Conservation (phyloP, 1,140 invertebrate genomes). For the Euglossa dilemma region DNA sequence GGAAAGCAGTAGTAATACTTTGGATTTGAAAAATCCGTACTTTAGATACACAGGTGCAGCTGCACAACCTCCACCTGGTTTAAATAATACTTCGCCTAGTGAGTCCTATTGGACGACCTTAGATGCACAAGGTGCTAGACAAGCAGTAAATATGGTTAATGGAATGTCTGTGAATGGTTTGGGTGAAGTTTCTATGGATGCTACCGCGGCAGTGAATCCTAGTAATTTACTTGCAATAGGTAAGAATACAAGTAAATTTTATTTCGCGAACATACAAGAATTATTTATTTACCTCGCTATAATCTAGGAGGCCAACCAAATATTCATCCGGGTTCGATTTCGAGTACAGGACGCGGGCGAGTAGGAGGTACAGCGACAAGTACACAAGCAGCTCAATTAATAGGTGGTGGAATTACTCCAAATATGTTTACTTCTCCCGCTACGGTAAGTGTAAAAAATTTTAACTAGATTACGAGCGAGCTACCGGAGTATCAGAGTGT, state of each 20-base stretch:
- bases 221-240: constrained; percentile 84
- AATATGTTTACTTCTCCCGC: constrained; percentile 85
- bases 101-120: constrained; percentile 95
- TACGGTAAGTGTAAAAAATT: constrained; percentile 73
- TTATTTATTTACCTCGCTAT: constrained; percentile 13
- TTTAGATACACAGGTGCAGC: constrained; percentile 96
- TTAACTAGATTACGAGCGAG: constrained; percentile 50
- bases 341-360: constrained; percentile 85
- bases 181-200: constrained; percentile 88
- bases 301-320: constrained; percentile 83
- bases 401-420: constrained; percentile 89
- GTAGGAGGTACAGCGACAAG: constrained; percentile 85
- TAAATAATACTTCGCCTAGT: constrained; percentile 94
- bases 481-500: background rate
- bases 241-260: constrained; percentile 64
- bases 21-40: constrained; percentile 99
- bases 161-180: constrained; percentile 90
- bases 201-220: constrained; percentile 82
- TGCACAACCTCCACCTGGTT: constrained; percentile 93
- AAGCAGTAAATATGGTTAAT: constrained; percentile 91
- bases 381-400: constrained; percentile 86
- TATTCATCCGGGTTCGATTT: constrained; percentile 86
- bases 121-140: constrained; percentile 88
- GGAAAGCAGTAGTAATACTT: constrained; percentile 91
- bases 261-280: background rate